A percentile compares a stretch with the other conserved stretches of the same genome.
Evolutionary conservation across 2,888 invertebrate genomes (phyloP).

Genomic region (Leistus spinibarbis): DNA sequence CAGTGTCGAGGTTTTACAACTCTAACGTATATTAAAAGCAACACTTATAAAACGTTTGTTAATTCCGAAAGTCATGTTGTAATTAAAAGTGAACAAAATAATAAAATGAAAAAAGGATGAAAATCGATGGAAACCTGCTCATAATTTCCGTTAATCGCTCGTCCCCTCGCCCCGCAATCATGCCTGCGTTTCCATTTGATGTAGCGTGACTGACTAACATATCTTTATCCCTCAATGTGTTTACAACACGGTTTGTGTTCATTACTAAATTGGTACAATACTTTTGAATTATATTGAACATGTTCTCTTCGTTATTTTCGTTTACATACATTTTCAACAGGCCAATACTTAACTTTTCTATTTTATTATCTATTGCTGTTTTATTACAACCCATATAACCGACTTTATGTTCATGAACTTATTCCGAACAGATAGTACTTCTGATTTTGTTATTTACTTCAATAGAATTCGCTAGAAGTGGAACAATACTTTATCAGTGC

Average conservation of each 20-base stretch:
- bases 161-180: neutral
- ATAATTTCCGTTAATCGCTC: slow-evolving; percentile 17
- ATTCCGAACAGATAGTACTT: neutral
- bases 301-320: neutral
- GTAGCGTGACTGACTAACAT: neutral
- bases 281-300: neutral
- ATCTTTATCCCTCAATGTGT: neutral
- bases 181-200: neutral
- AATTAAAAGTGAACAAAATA: slow-evolving; percentile 7
- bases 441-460: neutral
- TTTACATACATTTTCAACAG: neutral
- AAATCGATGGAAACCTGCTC: slow-evolving; percentile 12
- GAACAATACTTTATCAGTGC: neutral
- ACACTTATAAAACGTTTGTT: slow-evolving; percentile 7
- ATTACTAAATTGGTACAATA: slow-evolving; percentile 5
- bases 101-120: neutral
- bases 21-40: neutral
- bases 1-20: neutral
- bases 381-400: neutral
- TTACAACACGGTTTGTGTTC: neutral
- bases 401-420: too few species aligned
- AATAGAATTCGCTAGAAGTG: neutral
- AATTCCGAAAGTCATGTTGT: slow-evolving; percentile 15
- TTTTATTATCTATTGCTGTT: neutral
- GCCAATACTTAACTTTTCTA: neutral